Evolutionary conservation across 2,113 vertebrate species (phyloP).

Genomic region (Eurypyga helias): DNA sequence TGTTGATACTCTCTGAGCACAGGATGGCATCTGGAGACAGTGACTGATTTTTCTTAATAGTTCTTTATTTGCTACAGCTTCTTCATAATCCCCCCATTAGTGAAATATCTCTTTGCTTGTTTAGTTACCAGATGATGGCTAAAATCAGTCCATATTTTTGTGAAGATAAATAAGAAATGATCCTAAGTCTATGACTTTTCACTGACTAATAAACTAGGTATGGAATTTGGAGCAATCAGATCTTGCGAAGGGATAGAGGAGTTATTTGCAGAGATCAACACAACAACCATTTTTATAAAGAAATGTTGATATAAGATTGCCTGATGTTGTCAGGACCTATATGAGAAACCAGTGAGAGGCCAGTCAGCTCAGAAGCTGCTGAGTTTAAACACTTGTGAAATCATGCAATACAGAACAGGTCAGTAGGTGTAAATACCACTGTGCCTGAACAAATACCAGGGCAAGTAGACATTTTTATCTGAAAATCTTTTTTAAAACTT

Average conservation of each 20-base stretch:
- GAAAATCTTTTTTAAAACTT: not conserved
- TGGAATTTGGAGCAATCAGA: not conserved
- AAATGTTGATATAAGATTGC: not conserved
- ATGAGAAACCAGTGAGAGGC: not conserved
- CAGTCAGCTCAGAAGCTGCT: not conserved
- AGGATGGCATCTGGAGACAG: not conserved
- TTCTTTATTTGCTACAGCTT: not conserved
- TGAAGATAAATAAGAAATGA: not conserved
- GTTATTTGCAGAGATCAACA: not conserved
- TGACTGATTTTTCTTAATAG: not conserved
- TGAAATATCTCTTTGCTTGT: not conserved
- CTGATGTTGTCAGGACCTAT: not conserved
- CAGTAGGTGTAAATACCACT: not conserved
- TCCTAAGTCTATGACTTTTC: not conserved
- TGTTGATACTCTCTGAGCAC: not conserved
- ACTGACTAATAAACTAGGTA: not conserved
- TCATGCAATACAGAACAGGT: not conserved
- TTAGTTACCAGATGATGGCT: not conserved
- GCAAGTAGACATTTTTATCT: not conserved
- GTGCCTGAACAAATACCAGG: not conserved
- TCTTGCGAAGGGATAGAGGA: not conserved
- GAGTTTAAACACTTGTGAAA: not conserved
- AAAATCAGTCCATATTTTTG: not conserved
- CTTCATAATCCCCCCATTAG: not conserved
- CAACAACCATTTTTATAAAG: not conserved